A percentile compares a stretch with the other conserved stretches of the same genome.
Conservation (phyloP, 2,888 invertebrate genomes). For the Cepaea hortensis region DNA sequence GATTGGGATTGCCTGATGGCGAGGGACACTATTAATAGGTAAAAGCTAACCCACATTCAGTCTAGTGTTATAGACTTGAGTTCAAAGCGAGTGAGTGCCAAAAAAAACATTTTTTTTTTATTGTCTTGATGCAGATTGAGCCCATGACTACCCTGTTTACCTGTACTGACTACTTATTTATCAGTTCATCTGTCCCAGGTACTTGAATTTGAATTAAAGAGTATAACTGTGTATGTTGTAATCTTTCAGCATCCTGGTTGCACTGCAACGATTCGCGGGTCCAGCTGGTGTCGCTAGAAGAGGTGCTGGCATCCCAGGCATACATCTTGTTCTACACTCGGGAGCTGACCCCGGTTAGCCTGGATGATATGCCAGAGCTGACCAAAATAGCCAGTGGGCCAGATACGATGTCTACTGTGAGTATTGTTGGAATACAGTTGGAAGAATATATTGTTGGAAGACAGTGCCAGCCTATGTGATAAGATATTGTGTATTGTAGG, state of each 20-base stretch:
- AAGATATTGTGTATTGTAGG: not conserved
- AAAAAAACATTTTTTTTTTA: no score
- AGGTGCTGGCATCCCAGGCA: constrained; percentile 72
- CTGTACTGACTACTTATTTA: no score
- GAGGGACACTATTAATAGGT: no score
- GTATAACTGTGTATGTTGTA: not conserved
- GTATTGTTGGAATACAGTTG: not conserved
- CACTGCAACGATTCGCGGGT: constrained; percentile 75
- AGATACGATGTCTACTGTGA: constrained; percentile 38
- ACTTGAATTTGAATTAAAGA: no score
- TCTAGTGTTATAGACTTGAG: no score
- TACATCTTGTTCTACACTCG: constrained; percentile 75
- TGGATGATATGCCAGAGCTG: constrained; percentile 33
- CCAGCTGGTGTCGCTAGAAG: constrained; percentile 64
- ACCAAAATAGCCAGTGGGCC: not conserved
- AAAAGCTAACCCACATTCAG: no score
- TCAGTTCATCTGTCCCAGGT: no score
- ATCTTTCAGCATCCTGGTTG: constrained; percentile 72
- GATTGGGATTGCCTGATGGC: no score
- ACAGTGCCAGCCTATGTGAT: not conserved
- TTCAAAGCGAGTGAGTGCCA: no score
- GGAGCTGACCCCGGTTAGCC: constrained; percentile 32
- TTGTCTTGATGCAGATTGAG: no score
- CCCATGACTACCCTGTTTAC: no score
- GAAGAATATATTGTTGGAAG: not conserved